Evolutionary conservation across 2,888 invertebrate genomes (phyloP).

Genomic region (Ptilodon capucinus): DNA sequence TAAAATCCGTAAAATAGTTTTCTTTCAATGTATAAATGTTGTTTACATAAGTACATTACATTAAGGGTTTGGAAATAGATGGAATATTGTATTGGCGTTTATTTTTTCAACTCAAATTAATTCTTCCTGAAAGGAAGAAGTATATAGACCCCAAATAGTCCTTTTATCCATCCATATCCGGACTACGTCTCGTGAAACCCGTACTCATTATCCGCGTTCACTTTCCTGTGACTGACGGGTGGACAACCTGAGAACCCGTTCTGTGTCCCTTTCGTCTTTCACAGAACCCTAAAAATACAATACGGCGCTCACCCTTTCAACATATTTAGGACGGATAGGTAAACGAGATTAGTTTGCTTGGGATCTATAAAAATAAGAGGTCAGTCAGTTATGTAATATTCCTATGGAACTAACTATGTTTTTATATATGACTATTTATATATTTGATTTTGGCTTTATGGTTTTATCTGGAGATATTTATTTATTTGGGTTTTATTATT

Average conservation of each 20-base stretch:
- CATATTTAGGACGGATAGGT: slow-evolving; percentile 3
- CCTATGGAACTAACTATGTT: background rate
- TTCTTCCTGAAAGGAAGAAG: too few species aligned
- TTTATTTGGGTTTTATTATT: too few species aligned
- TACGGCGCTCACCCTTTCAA: slow-evolving; percentile 1
- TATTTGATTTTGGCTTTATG: too few species aligned
- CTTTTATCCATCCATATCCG: too few species aligned
- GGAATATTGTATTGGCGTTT: too few species aligned
- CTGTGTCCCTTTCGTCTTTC: slow-evolving; percentile 12
- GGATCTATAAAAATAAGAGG: background rate
- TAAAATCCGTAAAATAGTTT: too few species aligned
- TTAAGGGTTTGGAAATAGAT: too few species aligned
- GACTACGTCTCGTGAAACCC: background rate
- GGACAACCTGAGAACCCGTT: slow-evolving; percentile 7
- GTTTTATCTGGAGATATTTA: too few species aligned
- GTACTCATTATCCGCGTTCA: slow-evolving; percentile 8
- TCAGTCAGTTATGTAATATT: background rate
- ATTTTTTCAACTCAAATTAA: background rate
- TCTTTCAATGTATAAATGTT: too few species aligned
- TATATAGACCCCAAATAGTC: too few species aligned
- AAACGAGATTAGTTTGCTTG: background rate
- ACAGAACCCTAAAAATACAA: slow-evolving; percentile 13
- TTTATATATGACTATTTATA: background rate
- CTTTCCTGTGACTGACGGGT: slow-evolving; percentile 16
- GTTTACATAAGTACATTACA: too few species aligned